Base-by-base conservation (phyloP, 1,140 invertebrate genomes). In the honey bee (Apis mellifera) region DNA sequence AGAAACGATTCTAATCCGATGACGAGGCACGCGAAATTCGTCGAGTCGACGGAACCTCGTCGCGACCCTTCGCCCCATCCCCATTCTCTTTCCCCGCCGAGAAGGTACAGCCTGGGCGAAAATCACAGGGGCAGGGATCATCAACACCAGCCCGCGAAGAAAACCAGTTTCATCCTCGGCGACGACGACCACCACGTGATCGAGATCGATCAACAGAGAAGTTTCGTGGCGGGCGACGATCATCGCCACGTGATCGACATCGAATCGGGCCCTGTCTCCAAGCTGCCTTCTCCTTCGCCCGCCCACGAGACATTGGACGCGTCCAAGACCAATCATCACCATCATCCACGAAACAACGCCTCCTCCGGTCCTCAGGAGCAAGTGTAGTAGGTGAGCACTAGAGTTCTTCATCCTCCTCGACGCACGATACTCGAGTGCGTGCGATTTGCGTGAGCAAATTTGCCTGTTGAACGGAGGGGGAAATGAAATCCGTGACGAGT, bases 151-250 rank as follows among this genome's bases (percentile, higher is more conserved):
- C 12, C 7, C 9, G 62, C 52, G 9, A 89, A 89, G 50, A 91
- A 89, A 54, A 90, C 87, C 21, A 90, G 84, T 62, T 91, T 91
- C 69, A 70, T 84, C 9, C 23, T 91, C 2, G 78, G 85, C 21
- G 86, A 89, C 74, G 75, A 78, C n/a, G 75, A 82, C 0, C 74
- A 78, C 0, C 74, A 71, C 13, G 65, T 64, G 21, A 64, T 55
- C 19, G 21, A 62, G 11, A 48, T 60, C 9, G 77, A 79, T 32
- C 32, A 32, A 32, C 2, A 32, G 32, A 32, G 32, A 3, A 32
- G 2, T 32, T 32, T 32, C 2, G 2, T 32, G 2, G 32, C 32
- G 32, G 32, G 32, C 4, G 75, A 78, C n/a, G 75, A 82, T 0
- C 74, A 78, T 32, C 32, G 32, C 0, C 74, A 71, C 13, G 65